Conservation (phyloP, 2,113 vertebrate genomes). For the Clinocottus analis region DNA sequence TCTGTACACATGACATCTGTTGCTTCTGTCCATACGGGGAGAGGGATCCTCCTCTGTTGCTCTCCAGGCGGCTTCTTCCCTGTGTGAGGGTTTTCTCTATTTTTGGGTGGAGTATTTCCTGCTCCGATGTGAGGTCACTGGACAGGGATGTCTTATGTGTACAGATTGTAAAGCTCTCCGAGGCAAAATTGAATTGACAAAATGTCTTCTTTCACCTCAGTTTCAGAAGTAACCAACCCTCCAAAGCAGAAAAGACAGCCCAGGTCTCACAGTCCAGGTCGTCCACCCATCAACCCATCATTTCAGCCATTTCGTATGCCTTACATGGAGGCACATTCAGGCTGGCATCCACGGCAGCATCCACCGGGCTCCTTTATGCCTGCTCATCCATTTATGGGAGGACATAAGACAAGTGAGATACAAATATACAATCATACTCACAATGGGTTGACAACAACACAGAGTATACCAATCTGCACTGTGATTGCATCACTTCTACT, state of each 20-base stretch:
- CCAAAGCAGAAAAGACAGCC: background rate
- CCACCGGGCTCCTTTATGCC: background rate
- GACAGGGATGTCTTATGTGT: too few relatives aligned
- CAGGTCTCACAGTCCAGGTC: slow-evolving; percentile 26
- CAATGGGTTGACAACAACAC: background rate
- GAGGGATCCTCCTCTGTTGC: too few relatives aligned
- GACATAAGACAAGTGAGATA: background rate
- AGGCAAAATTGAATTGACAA: too few relatives aligned
- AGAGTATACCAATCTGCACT: background rate
- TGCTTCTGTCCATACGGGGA: too few relatives aligned
- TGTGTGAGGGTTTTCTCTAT: too few relatives aligned
- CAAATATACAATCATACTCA: background rate
- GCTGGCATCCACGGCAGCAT: background rate
- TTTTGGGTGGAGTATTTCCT: too few relatives aligned
- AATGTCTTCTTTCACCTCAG: too few relatives aligned
- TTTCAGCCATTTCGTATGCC: background rate
- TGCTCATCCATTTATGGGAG: background rate
- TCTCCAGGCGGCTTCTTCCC: too few relatives aligned
- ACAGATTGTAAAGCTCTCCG: too few relatives aligned
- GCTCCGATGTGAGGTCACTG: too few relatives aligned
- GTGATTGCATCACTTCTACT: background rate
- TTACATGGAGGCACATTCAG: background rate
- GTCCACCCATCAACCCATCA: background rate
- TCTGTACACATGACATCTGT: too few relatives aligned
- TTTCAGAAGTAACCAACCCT: background rate